These are phyloP conservation scores for Labeo calbasu DNA, from an alignment of 2,797 vertebrate genomes.

Conservation along the genomic window DNA sequence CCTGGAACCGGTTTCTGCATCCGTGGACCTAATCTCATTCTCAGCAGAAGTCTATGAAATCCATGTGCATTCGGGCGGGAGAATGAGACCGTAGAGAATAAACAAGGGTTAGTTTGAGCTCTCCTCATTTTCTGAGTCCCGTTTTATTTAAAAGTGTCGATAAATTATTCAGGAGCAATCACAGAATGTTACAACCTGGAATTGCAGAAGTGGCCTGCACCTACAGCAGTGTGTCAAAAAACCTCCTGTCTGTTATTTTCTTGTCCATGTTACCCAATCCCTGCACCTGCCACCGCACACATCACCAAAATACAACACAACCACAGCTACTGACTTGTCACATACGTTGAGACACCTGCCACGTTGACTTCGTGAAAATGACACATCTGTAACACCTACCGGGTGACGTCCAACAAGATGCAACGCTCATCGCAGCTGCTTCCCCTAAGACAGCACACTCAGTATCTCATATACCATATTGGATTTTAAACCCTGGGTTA, in stretches of 20 bases:
- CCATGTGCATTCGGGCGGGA: constrained; percentile 16
- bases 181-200: constrained; percentile 15
- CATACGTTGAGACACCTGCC: constrained; percentile 16
- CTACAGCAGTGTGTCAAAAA: constrained; percentile 18
- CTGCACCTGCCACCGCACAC: constrained; percentile 14
- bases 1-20: constrained; percentile 35
- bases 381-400: constrained; percentile 21
- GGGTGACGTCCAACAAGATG: constrained; percentile 6
- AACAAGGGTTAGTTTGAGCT: constrained; percentile 29
- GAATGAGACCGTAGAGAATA: constrained; percentile 31
- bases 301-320: constrained; percentile 9
- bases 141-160: constrained; percentile 35
- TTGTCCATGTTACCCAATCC: constrained; percentile 1
- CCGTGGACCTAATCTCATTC: constrained; percentile 36
- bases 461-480: neutral
- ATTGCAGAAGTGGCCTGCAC: neutral
- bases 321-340: constrained; percentile 26
- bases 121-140: constrained; percentile 8
- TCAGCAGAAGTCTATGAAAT: constrained; percentile 23
- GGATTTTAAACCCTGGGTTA: constrained; percentile 1
- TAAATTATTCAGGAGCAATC: constrained; percentile 53
- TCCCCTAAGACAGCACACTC: constrained; percentile 11
- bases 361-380: constrained; percentile 12
- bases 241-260: neutral
- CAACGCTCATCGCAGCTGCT: constrained; percentile 11